A percentile compares a stretch with the other conserved stretches of the same genome.
Evolutionary conservation across 2,113 vertebrate genomes (phyloP).

Genomic region (Rhea pennata): DNA sequence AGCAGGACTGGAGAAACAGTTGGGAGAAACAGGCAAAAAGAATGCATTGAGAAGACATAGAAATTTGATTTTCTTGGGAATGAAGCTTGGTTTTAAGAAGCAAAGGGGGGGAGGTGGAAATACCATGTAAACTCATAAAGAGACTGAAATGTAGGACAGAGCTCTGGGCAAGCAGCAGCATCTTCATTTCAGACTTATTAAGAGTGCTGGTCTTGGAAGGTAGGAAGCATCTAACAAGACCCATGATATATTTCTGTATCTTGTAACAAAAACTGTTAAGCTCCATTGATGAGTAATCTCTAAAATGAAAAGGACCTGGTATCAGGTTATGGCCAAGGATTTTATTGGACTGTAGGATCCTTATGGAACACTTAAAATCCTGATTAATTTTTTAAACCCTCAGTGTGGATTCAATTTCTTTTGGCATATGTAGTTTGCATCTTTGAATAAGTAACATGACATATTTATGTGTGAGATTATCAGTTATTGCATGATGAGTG

Average conservation of each 20-base stretch:
- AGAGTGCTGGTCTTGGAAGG: background rate
- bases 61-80: background rate
- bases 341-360: background rate
- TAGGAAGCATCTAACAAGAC: background rate
- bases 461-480: slow-evolving; percentile 56
- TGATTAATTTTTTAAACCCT: slow-evolving; percentile 8
- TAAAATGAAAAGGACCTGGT: background rate
- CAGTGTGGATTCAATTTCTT: background rate
- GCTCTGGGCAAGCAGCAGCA: background rate
- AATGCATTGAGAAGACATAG: background rate
- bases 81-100: background rate
- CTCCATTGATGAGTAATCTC: background rate
- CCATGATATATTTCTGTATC: background rate
- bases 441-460: slow-evolving; percentile 10
- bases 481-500: slow-evolving; percentile 43
- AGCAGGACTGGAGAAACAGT: background rate
- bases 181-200: background rate
- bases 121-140: background rate
- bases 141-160: background rate
- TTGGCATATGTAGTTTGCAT: background rate
- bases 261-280: background rate
- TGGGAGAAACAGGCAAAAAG: background rate
- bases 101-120: background rate
- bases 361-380: background rate
- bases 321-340: background rate